Base-by-base conservation (phyloP, 53 echinoderm and acorn worm species). In the Luidia sarsii region DNA sequence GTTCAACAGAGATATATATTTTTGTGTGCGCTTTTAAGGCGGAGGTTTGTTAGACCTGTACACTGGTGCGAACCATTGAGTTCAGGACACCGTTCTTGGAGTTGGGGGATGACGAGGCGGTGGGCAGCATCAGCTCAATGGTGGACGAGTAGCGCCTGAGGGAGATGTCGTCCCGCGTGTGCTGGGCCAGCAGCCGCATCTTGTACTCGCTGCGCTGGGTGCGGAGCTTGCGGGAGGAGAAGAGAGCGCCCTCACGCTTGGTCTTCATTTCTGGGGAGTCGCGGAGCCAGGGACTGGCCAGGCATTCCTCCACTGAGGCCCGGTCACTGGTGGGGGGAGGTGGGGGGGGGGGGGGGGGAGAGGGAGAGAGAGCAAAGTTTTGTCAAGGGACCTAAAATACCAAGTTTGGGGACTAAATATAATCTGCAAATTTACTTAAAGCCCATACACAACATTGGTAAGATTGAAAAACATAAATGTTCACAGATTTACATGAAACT, bases 151-250 rank as follows among this genome's bases (percentile, higher is more conserved):
- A 80, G 35, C 80, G 43, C 31, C 87, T 39, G 20, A 86, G 80
- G 0, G 80, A 68, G 61, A 80, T 69, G 50, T 80, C 80, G 31
- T 57, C 87, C 21, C 68, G 37, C 23, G 80, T 86, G 31, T 79
- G 50, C 38, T 67, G 66, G 2, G 80, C 60, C 27, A 68, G 46
- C 9, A 79, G 50, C 29, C 80, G 80, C 15, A 79, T 39, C 33
- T 81, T 89, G 80, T 90, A 90, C 59, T 95, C 85, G 9, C 81
- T 91, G 37, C 94, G 82, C 41, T 94, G 91, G 30, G 81, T 83
- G 34, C 82, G 52, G 5, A 94, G 86, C 80, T 86, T 88, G 18
- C 82, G 55, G 38, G 71, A 80, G 13, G 81, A 80, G 33, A 90
- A 80, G 35, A 53, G 5, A 14, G 64, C 39, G 3, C 38, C 21